Percentiles rank a stretch among this genome's conserved stretches.
Conservation (phyloP, 2,797 vertebrate species). For the Nannoperca obscura region DNA sequence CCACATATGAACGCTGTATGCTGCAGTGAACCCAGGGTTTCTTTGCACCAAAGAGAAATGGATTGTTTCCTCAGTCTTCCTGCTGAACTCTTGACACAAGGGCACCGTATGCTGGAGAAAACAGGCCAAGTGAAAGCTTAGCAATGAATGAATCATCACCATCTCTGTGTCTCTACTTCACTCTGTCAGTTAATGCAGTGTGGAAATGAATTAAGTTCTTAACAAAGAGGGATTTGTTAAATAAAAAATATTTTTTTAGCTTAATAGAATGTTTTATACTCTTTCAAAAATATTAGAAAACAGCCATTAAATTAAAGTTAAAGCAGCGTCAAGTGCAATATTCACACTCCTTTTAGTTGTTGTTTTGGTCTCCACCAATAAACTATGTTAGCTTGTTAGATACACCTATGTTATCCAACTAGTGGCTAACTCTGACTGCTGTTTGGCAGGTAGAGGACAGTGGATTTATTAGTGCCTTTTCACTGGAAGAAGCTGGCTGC, state of each 20-base stretch:
- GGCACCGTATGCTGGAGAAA: slow-evolving; percentile 7
- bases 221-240: not conserved
- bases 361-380: not conserved
- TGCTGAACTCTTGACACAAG: slow-evolving; percentile 31
- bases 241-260: not conserved
- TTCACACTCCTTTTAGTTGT: too few relatives aligned
- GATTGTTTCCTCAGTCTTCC: slow-evolving; percentile 58
- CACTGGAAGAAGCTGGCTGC: not conserved
- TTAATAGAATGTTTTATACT: not conserved
- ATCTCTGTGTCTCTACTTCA: not conserved
- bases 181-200: not conserved
- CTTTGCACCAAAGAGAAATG: slow-evolving; percentile 46
- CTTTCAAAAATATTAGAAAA: not conserved
- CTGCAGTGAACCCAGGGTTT: slow-evolving; percentile 35
- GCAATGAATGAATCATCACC: slow-evolving; percentile 6
- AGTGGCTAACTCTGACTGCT: not conserved
- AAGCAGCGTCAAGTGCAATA: not conserved
- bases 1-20: slow-evolving; percentile 60
- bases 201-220: not conserved
- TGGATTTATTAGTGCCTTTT: not conserved
- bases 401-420: not conserved
- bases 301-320: not conserved
- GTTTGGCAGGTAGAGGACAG: too few relatives aligned
- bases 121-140: not conserved
- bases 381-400: not conserved